Evolutionary conservation across 2,888 invertebrate species (phyloP), one percentile per base, ranked within the genome.

Genomic region (Amphipyra tragopoginis): DNA sequence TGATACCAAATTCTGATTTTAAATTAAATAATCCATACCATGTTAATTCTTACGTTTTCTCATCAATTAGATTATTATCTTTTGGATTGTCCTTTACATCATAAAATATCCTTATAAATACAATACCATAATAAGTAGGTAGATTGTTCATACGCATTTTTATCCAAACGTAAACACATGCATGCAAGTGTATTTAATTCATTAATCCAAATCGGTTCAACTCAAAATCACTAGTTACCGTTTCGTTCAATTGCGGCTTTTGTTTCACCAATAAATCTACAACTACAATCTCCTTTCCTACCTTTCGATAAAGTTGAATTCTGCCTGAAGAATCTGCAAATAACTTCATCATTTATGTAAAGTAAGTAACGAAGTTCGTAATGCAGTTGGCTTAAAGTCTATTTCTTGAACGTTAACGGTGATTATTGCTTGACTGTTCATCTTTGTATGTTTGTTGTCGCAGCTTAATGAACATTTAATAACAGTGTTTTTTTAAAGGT

Each of bases 401-500:
- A 62, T 49, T 29, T 11, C n/a, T 6, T 26, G 10, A 0, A 0
- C 0, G 1, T 54, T 68, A 65, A 43, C 42, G 47, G 33, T 65
- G 43, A 15, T 39, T 60, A 48, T 75, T 49, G 52, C 52, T 61
- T 70, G 50, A 7, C 33, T 3, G 5, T 38, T 5, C 50, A 44
- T 42, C 26, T 51, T 54, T 11, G 44, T 67, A 77, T 67, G 53
- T 69, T 83, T 73, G 86, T 84, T 87, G 86, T 90, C 86, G 82
- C 83, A 75, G 73, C 81, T 86, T 93, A 93, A 93, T 91, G 90
- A 89, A 87, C 75, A 90, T 92, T 91, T 93, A 93, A 92, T 93
- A 91, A 88, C 88, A 87, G 87, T 75, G 81, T 81, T 84, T 88
- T 88, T 71, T 85, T 87, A 75, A 79, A 60, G 34, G 82, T 80